Conservation (phyloP, 2,888 invertebrate genomes). For the Synanthedon formicaeformis region DNA sequence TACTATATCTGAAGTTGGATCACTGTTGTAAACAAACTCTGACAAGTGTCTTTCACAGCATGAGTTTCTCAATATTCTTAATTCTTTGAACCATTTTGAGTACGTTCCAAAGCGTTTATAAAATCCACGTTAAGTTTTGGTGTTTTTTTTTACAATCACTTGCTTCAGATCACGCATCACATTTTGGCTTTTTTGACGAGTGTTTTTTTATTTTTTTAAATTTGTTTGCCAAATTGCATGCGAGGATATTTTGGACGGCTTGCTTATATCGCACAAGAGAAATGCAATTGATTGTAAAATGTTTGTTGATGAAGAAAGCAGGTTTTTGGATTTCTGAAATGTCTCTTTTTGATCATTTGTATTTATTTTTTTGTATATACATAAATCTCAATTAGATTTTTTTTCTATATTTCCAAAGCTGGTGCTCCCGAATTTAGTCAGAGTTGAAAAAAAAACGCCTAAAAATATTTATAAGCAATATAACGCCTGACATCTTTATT, state of each 20-base stretch:
- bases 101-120: conserved; percentile 49
- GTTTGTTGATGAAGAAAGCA: conserved; percentile 31
- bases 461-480: no score
- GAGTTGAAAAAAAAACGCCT: no score
- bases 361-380: no score
- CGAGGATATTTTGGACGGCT: conserved; percentile 11
- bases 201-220: conserved; percentile 18
- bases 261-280: conserved; percentile 8
- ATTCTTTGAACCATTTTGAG: conserved; percentile 3
- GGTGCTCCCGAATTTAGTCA: no score
- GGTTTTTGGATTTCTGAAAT: conserved; percentile 15
- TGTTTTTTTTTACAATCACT: conserved; percentile 39
- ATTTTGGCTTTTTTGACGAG: conserved; percentile 21
- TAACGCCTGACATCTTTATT: no score
- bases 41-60: conserved; percentile 22
- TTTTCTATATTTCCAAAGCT: no score
- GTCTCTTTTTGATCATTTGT: no score
- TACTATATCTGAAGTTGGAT: no score
- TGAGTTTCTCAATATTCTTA: conserved; percentile 16
- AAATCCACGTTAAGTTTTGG: conserved; percentile 30
- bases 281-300: conserved; percentile 26
- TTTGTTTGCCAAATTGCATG: conserved; percentile 13
- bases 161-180: conserved; percentile 33
- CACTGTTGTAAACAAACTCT: neutral
- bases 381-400: no score